Evolutionary conservation across 2,113 vertebrate genomes (phyloP).

Genomic region (Chiloscyllium plagiosum): DNA sequence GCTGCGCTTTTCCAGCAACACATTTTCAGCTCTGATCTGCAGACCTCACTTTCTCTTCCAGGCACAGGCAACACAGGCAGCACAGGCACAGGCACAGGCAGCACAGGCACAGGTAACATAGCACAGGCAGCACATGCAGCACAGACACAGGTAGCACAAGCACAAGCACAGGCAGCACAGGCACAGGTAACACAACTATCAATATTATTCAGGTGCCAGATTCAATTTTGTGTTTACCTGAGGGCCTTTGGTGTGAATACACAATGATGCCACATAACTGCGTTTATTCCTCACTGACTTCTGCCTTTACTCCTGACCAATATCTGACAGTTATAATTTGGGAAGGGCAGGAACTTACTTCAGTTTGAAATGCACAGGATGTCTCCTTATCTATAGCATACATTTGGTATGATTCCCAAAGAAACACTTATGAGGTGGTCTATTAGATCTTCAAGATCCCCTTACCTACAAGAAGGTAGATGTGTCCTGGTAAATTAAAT

Average conservation of each 20-base stretch:
- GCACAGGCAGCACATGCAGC: no score
- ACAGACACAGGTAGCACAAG: no score
- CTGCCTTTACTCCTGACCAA: no score
- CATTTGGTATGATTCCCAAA: neutral
- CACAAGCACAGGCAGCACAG: neutral
- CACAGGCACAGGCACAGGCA: no score
- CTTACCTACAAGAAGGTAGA: neutral
- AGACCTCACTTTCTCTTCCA: no score
- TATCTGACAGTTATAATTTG: neutral
- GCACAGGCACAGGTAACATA: no score
- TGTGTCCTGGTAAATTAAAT: neutral
- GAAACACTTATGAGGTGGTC: neutral
- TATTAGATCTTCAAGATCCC: neutral
- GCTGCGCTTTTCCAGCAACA: no score
- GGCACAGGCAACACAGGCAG: no score
- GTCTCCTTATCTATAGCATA: neutral
- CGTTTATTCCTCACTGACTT: neutral
- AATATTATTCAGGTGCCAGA: neutral
- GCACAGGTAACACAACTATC: neutral
- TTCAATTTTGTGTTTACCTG: neutral
- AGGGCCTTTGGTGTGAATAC: neutral
- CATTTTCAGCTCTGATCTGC: no score
- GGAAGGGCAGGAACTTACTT: neutral
- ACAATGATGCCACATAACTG: neutral
- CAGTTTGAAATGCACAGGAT: neutral